phyloP scores from a whole-genome alignment of 2,888 invertebrate species.

The Hypercompe scribonia region DNA sequence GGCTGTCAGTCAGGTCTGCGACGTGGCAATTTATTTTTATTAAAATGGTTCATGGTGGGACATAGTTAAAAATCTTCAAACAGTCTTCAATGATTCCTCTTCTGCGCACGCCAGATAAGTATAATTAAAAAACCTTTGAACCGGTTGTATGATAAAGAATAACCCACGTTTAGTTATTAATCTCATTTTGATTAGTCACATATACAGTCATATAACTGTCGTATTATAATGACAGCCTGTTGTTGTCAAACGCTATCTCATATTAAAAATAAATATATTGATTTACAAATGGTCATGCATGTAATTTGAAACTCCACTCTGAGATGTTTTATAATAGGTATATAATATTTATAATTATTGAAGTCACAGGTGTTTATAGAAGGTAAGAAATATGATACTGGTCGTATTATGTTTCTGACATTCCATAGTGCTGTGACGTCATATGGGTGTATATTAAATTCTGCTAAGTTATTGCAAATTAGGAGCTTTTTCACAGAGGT shows the following conservation, averaged over 20 bases:
- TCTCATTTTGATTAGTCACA: conserved; percentile 33
- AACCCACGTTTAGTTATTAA: conserved; percentile 15
- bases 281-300: neutral
- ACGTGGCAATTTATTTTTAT: neutral
- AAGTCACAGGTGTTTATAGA: conserved; percentile 9
- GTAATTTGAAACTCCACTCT: neutral
- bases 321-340: neutral
- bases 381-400: conserved; percentile 5
- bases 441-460: neutral
- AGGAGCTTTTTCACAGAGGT: neutral
- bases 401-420: neutral
- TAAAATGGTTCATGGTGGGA: neutral
- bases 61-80: neutral
- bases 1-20: neutral
- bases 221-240: conserved; percentile 36
- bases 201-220: conserved; percentile 31
- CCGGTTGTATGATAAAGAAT: conserved; percentile 30
- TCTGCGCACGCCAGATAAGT: neutral
- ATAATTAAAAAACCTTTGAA: conserved; percentile 32
- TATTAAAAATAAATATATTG: conserved; percentile 6
- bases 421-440: neutral
- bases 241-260: conserved; percentile 36
- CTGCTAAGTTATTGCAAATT: neutral
- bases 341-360: conserved; percentile 7
- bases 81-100: neutral